Conservation (phyloP, 1,140 invertebrate species). For the Phocides pigmalion region DNA sequence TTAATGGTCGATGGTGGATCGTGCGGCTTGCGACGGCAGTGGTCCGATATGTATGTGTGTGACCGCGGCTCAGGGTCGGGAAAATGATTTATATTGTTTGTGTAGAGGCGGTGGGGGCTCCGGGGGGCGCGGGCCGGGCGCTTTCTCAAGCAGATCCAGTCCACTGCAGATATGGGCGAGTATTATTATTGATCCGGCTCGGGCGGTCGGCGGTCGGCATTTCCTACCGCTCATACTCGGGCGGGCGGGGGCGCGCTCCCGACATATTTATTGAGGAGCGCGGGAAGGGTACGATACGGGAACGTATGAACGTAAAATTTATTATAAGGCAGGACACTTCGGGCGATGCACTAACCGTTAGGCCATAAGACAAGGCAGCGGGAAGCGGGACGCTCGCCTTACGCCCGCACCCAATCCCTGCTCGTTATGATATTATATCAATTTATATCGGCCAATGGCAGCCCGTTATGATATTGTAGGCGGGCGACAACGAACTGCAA, state of each 20-base stretch:
- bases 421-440: constrained; percentile 84
- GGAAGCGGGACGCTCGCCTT: constrained; percentile 49
- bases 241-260: constrained; percentile 61
- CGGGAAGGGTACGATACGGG: constrained; percentile 56
- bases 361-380: constrained; percentile 59
- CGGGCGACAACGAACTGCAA: constrained; percentile 61
- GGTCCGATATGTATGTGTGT: constrained; percentile 45
- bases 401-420: constrained; percentile 70
- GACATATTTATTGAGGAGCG: constrained; percentile 76
- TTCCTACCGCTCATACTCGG: constrained; percentile 79
- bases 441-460: constrained; percentile 74
- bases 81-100: constrained; percentile 84
- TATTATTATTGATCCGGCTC: constrained; percentile 82
- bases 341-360: constrained; percentile 76
- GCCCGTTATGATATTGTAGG: constrained; percentile 82
- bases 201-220: constrained; percentile 73
- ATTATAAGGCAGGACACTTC: constrained; percentile 72
- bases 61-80: constrained; percentile 63
- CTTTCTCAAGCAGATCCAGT: constrained; percentile 83
- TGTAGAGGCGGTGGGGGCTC: constrained; percentile 64
- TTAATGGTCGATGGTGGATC: constrained; percentile 13
- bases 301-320: constrained; percentile 71
- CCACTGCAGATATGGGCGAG: constrained; percentile 82
- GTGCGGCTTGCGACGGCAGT: constrained; percentile 23
- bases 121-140: constrained; percentile 63